Evolutionary conservation across 2,113 vertebrate genomes (phyloP).

Genomic region (Heterocephalus glaber): DNA sequence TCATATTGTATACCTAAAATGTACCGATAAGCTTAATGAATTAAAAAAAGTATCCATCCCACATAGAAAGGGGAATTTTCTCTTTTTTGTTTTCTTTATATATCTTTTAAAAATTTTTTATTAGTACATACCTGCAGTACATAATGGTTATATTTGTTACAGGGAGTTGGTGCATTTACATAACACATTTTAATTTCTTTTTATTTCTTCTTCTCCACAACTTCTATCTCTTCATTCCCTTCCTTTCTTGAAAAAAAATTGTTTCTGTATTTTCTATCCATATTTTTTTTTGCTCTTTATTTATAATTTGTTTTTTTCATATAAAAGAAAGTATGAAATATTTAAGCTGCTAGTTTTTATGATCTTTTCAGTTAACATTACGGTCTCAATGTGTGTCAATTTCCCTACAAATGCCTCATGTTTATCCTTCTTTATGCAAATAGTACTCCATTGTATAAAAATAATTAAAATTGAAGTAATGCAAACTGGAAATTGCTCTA

Average conservation of each 20-base stretch:
- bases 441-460: not conserved
- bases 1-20: too few relatives aligned
- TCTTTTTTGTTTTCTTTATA: not conserved
- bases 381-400: not conserved
- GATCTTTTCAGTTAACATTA: not conserved
- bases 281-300: not conserved
- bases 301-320: not conserved
- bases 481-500: not conserved
- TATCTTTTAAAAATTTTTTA: not conserved
- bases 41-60: not conserved
- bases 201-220: accelerated
- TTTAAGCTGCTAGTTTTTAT: not conserved
- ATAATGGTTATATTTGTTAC: not conserved
- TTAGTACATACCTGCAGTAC: not conserved
- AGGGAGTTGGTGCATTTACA: not conserved
- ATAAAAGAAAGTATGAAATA: not conserved
- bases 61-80: not conserved
- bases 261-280: not conserved
- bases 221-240: not conserved
- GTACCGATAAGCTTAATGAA: too few relatives aligned
- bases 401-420: not conserved
- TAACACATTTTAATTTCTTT: not conserved
- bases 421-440: not conserved
- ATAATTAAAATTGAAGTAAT: not conserved
- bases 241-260: not conserved